Evolutionary conservation across 2,113 vertebrate genomes (phyloP).

Genomic region (Caretta caretta): DNA sequence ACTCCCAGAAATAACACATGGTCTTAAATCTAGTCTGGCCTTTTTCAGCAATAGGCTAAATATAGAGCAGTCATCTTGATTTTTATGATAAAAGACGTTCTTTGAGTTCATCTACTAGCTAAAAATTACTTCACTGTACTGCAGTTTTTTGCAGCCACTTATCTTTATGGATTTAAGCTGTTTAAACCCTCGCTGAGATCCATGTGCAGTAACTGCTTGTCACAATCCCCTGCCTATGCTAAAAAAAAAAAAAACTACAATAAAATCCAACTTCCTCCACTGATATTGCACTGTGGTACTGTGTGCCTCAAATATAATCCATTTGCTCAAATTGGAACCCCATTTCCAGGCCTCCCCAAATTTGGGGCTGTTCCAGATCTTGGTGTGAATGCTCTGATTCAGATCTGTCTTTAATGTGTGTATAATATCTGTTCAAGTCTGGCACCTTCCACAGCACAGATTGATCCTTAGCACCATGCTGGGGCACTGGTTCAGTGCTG

Average conservation of each 20-base stretch:
- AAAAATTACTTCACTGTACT: neutral
- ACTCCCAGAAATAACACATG: neutral
- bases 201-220: neutral
- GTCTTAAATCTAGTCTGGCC: neutral
- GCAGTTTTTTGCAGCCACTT: neutral
- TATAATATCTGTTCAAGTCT: neutral
- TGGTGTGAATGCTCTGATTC: neutral
- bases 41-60: neutral
- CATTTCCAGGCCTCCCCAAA: neutral
- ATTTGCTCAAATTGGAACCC: neutral
- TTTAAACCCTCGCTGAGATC: neutral
- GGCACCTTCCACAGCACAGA: neutral
- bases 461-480: neutral
- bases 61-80: neutral
- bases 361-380: neutral
- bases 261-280: neutral
- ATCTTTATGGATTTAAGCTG: neutral
- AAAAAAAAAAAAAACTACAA: neutral
- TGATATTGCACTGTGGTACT: neutral
- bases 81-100: neutral
- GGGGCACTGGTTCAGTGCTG: rapidly evolving
- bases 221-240: rapidly evolving
- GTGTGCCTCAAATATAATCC: neutral
- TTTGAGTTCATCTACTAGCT: neutral
- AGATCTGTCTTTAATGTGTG: neutral